Base-by-base conservation (phyloP, 2,113 vertebrate genomes). In the Solea solea region DNA sequence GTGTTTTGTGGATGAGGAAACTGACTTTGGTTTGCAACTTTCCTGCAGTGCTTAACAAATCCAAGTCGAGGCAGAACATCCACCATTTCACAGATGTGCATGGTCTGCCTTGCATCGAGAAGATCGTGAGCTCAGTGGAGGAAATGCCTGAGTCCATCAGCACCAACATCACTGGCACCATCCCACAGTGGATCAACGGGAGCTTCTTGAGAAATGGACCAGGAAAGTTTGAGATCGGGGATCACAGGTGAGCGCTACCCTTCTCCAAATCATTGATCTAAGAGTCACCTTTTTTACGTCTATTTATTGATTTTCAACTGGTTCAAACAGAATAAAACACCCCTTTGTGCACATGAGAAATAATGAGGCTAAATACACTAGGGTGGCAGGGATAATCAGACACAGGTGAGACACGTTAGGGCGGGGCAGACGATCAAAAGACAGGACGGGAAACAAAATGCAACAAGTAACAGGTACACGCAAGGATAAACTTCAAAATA, bases 151-250 rank as follows among this genome's bases (percentile, higher is more conserved):
- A 93, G 3, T 82, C 89, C 34, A 83, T 96, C 54, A 49, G 64
- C 62, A 94, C 94, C 1, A 59, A 3, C 25, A 72, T 96, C 60
- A 90, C 28, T 11, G 96, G 96, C 25, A 81, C 74, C 0, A 90
- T 98, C 77, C 96, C 96, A 15, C 11, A 83, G 2, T 98, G 96
- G 96, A 94, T 98, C 74, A 85, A 81, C 0, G 96, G 96, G 3
- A 95, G 52, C 40, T 88, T 98, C 3, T 83, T 97, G 78, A 94
- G 95, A 56, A 96, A 94, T 1, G 96, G 97, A 25, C 96, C 96
- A 0, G 96, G 96, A 39, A 96, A 95, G 78, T 98, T 96, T 9
- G 96, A 98, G 66, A 95, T 97, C 65, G 96, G 96, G 2, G 86
- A 94, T 58, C 92, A 96, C 7, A 95, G 83, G 96, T 97, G 89